Conservation (phyloP, 2,113 vertebrate species). For the Perccottus glenii region DNA sequence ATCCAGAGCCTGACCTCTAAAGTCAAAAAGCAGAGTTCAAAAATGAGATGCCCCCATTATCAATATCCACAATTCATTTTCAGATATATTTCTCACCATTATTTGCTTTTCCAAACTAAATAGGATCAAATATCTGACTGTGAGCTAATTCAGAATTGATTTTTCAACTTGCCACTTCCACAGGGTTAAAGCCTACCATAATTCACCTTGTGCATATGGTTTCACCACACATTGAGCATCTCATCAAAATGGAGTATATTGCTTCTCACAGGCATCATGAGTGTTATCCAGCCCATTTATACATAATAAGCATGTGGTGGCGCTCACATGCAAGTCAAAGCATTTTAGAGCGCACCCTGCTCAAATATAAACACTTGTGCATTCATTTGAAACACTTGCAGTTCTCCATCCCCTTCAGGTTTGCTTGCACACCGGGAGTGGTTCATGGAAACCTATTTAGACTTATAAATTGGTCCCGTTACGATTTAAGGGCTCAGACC, state of each 20-base stretch:
- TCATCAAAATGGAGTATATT: conserved; percentile 29
- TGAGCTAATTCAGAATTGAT: not conserved
- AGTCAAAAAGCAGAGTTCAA: too few relatives aligned
- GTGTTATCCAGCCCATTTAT: conserved; percentile 25
- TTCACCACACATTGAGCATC: not conserved
- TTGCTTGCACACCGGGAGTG: conserved; percentile 7
- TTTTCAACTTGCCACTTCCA: conserved; percentile 1
- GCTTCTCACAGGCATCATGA: conserved; percentile 16
- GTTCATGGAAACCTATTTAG: conserved; percentile 31
- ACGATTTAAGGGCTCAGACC: conserved; percentile 54
- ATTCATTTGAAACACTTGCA: conserved; percentile 3
- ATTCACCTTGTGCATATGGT: conserved; percentile 6
- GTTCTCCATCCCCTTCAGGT: not conserved
- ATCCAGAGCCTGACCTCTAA: too few relatives aligned
- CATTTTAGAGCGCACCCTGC: conserved; percentile 25
- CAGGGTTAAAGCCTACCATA: conserved; percentile 7
- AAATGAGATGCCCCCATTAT: too few relatives aligned
- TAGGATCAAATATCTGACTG: not conserved
- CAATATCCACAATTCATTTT: too few relatives aligned
- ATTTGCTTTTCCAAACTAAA: not conserved
- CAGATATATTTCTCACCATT: too few relatives aligned
- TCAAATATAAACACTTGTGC: conserved; percentile 26
- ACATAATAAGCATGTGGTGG: conserved; percentile 29
- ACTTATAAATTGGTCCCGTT: conserved; percentile 76
- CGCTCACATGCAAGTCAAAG: conserved; percentile 21